These are phyloP conservation scores for Entomobrya multifasciata DNA, from an alignment of 2,888 invertebrate genomes.

Conservation along the genomic window DNA sequence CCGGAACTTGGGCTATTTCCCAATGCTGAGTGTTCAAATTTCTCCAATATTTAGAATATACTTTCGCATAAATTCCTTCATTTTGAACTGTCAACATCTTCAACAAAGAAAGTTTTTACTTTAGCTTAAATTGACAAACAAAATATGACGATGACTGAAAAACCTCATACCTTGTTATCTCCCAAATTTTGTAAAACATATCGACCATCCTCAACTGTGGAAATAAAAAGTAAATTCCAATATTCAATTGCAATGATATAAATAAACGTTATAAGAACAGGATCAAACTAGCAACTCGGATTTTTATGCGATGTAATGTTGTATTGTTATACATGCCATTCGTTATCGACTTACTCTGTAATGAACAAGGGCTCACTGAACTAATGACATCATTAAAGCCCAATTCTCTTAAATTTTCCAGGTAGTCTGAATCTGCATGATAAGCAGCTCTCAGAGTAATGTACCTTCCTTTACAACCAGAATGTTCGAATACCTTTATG, in stretches of 20 bases:
- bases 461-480: conserved; percentile 72
- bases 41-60: conserved; percentile 73
- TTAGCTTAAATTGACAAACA: not conserved
- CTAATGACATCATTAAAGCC: conserved; percentile 76
- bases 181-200: conserved; percentile 75
- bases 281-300: too few relatives aligned
- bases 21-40: conserved; percentile 73
- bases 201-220: conserved; percentile 73
- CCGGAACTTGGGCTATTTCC: conserved; percentile 71
- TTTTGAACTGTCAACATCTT: conserved; percentile 71
- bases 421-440: conserved; percentile 73
- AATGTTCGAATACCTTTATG: conserved; percentile 75
- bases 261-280: too few relatives aligned
- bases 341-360: conserved; percentile 74
- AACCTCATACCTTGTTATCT: conserved; percentile 74
- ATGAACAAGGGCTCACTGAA: conserved; percentile 72
- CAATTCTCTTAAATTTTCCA: conserved; percentile 73
- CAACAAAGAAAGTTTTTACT: not conserved
- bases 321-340: too few relatives aligned
- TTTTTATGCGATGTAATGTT: too few relatives aligned
- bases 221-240: conserved; percentile 1
- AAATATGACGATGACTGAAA: not conserved
- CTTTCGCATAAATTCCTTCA: conserved; percentile 66
- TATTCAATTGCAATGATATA: too few relatives aligned
- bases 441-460: conserved; percentile 69